Evolutionary conservation across 2,888 invertebrate genomes (phyloP).

Genomic region (Campoplex nolae): DNA sequence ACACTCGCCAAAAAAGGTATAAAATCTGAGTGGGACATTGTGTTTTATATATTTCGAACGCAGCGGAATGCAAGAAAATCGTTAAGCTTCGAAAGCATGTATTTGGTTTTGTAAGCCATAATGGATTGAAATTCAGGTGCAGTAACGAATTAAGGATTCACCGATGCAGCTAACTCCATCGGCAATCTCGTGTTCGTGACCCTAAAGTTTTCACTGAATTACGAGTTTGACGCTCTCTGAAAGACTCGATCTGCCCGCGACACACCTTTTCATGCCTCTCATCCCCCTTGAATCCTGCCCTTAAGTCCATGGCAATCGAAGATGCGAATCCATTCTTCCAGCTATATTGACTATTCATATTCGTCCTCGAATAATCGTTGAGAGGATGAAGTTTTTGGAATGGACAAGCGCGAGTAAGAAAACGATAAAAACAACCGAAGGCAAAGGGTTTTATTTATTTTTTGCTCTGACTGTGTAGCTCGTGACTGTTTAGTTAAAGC

Average conservation of each 20-base stretch:
- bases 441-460: constrained; percentile 48
- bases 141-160: constrained; percentile 67
- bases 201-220: constrained; percentile 63
- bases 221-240: constrained; percentile 48
- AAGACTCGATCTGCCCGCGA: constrained; percentile 22
- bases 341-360: constrained; percentile 73
- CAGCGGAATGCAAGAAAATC: background rate
- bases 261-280: constrained; percentile 32
- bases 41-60: background rate
- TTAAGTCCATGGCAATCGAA: constrained; percentile 41
- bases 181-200: constrained; percentile 65
- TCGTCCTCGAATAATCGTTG: constrained; percentile 51
- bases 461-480: constrained; percentile 2
- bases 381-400: constrained; percentile 40
- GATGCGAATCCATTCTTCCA: constrained; percentile 33
- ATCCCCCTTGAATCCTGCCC: background rate
- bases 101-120: no score
- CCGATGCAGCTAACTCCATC: constrained; percentile 66
- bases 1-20: no score
- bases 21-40: background rate
- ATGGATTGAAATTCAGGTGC: constrained; percentile 39
- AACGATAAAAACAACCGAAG: constrained; percentile 8
- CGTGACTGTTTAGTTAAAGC: no score
- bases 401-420: constrained; percentile 20
- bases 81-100: background rate